Evolutionary conservation across 37 sponge, comb jelly and placozoan species (phyloP).

Genomic region (Aplysina aerophoba): DNA sequence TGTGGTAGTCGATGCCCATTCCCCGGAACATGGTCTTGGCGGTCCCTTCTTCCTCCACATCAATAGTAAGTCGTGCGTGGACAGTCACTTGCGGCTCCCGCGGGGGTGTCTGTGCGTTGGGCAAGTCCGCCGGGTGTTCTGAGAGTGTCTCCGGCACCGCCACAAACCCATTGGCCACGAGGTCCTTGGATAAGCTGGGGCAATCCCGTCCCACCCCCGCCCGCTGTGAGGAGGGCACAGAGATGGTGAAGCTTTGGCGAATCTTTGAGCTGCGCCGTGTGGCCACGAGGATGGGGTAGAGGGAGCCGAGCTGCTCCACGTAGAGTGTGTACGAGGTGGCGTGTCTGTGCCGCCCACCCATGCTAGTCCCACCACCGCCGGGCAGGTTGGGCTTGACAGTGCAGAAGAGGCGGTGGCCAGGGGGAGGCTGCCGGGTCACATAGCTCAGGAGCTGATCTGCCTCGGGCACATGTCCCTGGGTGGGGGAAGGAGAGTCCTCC

Average conservation of each 20-base stretch:
- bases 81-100: constrained; percentile 12
- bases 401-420: constrained; percentile 83
- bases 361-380: background rate
- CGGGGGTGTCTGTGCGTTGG: constrained; percentile 15
- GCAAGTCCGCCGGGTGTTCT: background rate
- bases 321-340: constrained; percentile 85
- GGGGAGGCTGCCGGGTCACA: constrained; percentile 70
- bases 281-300: constrained; percentile 81
- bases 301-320: constrained; percentile 88
- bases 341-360: constrained; percentile 46
- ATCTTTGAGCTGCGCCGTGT: constrained; percentile 71
- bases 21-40: constrained; percentile 12
- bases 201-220: background rate
- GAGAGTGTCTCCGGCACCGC: background rate
- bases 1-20: constrained; percentile 29
- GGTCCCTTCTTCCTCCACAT: constrained; percentile 28
- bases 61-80: constrained; percentile 16
- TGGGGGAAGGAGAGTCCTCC: background rate
- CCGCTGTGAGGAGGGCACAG: constrained; percentile 41
- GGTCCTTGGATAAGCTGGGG: constrained; percentile 5
- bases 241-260: constrained; percentile 77
- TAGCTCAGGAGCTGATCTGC: constrained; percentile 59
- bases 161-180: constrained; percentile 25
- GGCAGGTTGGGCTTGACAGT: constrained; percentile 71
- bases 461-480: constrained; percentile 77